phyloP scores from a whole-genome alignment of 2,888 invertebrate genomes.

The Drosophila mimetica region DNA sequence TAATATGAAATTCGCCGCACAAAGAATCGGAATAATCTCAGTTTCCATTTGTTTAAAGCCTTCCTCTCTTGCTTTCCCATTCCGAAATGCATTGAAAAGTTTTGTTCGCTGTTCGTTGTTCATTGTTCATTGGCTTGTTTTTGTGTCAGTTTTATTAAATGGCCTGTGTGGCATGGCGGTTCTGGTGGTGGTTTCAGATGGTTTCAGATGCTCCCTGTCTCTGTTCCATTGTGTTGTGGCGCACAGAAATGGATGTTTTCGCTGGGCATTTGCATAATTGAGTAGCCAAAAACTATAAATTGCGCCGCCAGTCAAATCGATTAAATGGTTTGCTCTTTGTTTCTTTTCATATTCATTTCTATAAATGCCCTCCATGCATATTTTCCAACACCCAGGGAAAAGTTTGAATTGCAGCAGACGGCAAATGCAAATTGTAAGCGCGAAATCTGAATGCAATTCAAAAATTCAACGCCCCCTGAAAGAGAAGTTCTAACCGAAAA shows the following conservation, averaged over 20 bases:
- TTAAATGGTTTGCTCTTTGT: conserved; percentile 24
- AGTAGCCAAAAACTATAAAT: conserved; percentile 43
- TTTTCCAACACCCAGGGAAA: background rate
- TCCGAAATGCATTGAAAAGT: conserved; percentile 2
- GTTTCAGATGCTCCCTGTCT: background rate
- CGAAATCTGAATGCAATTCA: background rate
- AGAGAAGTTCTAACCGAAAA: background rate
- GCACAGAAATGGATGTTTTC: conserved; percentile 3
- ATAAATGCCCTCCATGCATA: background rate
- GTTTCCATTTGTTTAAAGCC: conserved; percentile 5
- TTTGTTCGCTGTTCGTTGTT: conserved; percentile 1
- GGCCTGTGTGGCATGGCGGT: background rate
- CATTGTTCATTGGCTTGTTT: conserved; percentile 9
- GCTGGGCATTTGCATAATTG: conserved; percentile 64
- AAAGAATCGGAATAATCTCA: background rate
- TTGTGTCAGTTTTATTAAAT: conserved; percentile 11
- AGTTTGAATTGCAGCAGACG: background rate
- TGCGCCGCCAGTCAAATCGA: conserved; percentile 33
- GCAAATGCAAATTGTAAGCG: background rate
- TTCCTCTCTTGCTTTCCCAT: background rate
- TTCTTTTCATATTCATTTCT: background rate
- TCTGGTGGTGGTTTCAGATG: background rate
- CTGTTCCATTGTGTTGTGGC: conserved; percentile 1
- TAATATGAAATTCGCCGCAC: background rate
- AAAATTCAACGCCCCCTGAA: background rate